phyloP scores from a whole-genome alignment of 1,140 invertebrate species.

The Stegodyphus dumicola region DNA sequence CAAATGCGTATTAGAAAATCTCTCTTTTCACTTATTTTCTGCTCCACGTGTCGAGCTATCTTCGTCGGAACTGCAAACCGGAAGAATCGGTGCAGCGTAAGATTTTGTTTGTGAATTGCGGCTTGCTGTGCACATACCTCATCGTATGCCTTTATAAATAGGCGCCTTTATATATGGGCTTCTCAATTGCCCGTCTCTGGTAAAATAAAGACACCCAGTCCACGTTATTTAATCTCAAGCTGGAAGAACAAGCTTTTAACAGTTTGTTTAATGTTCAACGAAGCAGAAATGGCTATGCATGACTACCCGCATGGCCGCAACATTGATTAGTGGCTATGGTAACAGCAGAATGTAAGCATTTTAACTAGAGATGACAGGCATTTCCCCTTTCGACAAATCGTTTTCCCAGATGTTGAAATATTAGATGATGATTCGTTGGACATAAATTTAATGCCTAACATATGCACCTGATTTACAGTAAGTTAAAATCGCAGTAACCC shows the following conservation, averaged over 20 bases:
- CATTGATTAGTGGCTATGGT: conserved; percentile 30
- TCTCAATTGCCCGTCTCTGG: conserved; percentile 25
- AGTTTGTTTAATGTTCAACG: conserved; percentile 33
- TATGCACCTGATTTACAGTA: too few relatives aligned
- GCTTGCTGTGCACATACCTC: conserved; percentile 10
- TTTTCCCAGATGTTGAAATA: too few relatives aligned
- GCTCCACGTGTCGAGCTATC: conserved; percentile 19
- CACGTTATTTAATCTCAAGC: conserved; percentile 28
- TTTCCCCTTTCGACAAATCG: not conserved
- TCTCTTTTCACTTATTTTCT: conserved; percentile 48
- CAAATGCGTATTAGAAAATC: conserved; percentile 27
- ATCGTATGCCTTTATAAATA: conserved; percentile 14
- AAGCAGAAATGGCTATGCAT: conserved; percentile 13
- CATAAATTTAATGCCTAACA: too few relatives aligned
- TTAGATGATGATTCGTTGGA: too few relatives aligned
- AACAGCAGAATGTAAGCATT: conserved; percentile 20
- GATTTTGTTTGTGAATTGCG: conserved; percentile 38
- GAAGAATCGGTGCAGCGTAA: conserved; percentile 18
- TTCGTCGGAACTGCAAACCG: conserved; percentile 27
- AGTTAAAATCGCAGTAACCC: too few relatives aligned
- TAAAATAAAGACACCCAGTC: conserved; percentile 25
- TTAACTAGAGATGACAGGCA: not conserved
- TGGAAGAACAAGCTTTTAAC: conserved; percentile 37
- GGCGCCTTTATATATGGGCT: conserved; percentile 2
- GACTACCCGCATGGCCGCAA: conserved; percentile 23